A percentile compares a stretch with the other conserved stretches of the same genome.
These are phyloP conservation scores for Dendronephthya gigantea DNA, from an alignment of 64 coral and sea anemone genomes.

Conservation along the genomic window DNA sequence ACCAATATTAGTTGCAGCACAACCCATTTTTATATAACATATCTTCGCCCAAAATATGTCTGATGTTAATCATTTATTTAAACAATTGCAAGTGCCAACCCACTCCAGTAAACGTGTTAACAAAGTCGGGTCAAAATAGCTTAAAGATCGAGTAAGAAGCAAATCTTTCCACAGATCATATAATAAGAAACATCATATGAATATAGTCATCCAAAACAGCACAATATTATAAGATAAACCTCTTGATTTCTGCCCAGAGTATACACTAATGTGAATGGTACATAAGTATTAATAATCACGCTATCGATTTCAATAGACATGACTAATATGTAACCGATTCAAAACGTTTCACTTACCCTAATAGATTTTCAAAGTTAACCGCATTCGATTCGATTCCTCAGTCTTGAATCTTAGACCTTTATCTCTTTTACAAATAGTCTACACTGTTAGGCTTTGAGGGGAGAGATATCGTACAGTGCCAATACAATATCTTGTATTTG, in stretches of 20 bases:
- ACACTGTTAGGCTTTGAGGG: background rate
- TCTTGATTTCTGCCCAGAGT: background rate
- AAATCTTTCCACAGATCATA: background rate
- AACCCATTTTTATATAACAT: background rate
- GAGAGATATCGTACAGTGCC: background rate
- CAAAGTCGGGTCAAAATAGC: background rate
- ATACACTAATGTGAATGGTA: background rate
- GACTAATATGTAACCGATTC: background rate
- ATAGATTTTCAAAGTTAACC: background rate
- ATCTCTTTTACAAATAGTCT: background rate
- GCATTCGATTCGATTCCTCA: background rate
- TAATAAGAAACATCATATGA: background rate
- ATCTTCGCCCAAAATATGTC: background rate
- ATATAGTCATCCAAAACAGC: no score
- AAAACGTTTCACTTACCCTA: background rate
- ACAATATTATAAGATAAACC: background rate
- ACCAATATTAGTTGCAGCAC: background rate
- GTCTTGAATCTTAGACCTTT: background rate
- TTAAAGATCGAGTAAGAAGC: background rate
- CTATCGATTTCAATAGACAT: background rate
- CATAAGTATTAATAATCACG: background rate
- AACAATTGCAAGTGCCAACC: background rate
- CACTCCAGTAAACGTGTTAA: background rate
- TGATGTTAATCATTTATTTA: slow-evolving; percentile 5
- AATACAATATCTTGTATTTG: background rate